Evolutionary conservation across 2,888 invertebrate species (phyloP), one percentile per base, ranked within the genome.

Genomic region (Automeris io): DNA sequence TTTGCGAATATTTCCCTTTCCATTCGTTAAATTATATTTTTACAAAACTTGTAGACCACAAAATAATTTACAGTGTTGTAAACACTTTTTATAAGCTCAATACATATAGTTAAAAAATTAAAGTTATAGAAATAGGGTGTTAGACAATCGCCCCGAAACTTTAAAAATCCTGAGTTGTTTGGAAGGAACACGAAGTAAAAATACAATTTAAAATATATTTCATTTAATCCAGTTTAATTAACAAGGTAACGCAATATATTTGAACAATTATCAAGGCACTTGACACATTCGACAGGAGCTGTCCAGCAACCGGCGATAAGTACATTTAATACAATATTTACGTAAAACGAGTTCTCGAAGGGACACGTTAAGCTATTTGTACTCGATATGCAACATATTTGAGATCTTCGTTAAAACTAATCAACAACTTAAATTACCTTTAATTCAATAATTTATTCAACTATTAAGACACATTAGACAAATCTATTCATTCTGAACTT

Each of bases 161-260:
- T n/a, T n/a, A n/a, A n/a, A n/a, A n/a, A n/a, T n/a, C n/a, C n/a
- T n/a, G n/a, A n/a, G n/a, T n/a, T n/a, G n/a, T n/a, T n/a, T n/a
- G n/a, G n/a, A n/a, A 16, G 29, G 4, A n/a, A 3, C 4, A 8
- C 7, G 12, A 29, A 29, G 8, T 2, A 29, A 26, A 29, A 29
- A n/a, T 3, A 3, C n/a, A n/a, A n/a, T 4, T 8, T n/a, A 29
- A 29, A 29, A 16, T 29, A 29, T 29, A 29, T n/a, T 7, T 23
- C 11, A 32, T 31, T 37, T 32, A 32, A 32, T 60, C 58, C 38
- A 52, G 45, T 49, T 42, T 57, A 43, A 49, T 61, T 51, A 69
- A 73, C 61, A 72, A 61, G 70, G 66, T 72, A 73, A 75, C 70
- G 58, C 59, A 66, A 64, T 56, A 46, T 45, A 48, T 51, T 43